Evolutionary conservation across 1,140 invertebrate species (phyloP).

Genomic region (Eumeta japonica): DNA sequence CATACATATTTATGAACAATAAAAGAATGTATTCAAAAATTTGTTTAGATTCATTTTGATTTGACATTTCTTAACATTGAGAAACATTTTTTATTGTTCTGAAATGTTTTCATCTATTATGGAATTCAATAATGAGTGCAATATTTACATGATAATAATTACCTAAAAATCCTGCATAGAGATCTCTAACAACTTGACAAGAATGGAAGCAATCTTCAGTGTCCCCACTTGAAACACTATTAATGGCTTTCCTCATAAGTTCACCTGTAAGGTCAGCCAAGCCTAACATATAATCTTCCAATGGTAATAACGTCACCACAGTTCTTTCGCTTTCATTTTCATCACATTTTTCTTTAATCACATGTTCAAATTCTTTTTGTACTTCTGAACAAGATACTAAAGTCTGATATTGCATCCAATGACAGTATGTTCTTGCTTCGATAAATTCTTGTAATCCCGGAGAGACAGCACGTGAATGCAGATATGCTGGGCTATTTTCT

Average conservation of each 20-base stretch:
- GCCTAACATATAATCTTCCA: conserved; percentile 78
- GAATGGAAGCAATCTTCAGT: conserved; percentile 72
- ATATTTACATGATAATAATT: conserved; percentile 12
- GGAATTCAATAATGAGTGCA: conserved; percentile 1
- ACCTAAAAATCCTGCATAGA: conserved; percentile 73
- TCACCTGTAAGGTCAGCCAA: conserved; percentile 87
- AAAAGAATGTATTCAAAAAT: too few species aligned
- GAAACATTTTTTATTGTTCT: too few species aligned
- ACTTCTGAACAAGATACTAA: conserved; percentile 37
- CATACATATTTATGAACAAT: too few species aligned
- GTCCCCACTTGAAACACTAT: conserved; percentile 75
- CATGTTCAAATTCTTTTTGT: conserved; percentile 28
- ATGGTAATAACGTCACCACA: conserved; percentile 52
- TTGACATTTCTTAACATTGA: too few species aligned
- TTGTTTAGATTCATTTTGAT: too few species aligned
- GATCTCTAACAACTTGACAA: conserved; percentile 69
- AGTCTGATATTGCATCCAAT: conserved; percentile 32
- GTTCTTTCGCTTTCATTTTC: conserved; percentile 17
- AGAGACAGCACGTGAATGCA: conserved; percentile 74
- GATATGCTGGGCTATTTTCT: conserved; percentile 68
- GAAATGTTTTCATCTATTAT: too few species aligned
- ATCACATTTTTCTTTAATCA: conserved; percentile 14
- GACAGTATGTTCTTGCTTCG: conserved; percentile 68
- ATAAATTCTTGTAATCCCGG: conserved; percentile 83
- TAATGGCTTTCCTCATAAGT: conserved; percentile 86